Percentiles rank a stretch among this genome's conserved stretches.
Conservation (phyloP, 2,113 vertebrate genomes). For the Chloroceryle aenea region DNA sequence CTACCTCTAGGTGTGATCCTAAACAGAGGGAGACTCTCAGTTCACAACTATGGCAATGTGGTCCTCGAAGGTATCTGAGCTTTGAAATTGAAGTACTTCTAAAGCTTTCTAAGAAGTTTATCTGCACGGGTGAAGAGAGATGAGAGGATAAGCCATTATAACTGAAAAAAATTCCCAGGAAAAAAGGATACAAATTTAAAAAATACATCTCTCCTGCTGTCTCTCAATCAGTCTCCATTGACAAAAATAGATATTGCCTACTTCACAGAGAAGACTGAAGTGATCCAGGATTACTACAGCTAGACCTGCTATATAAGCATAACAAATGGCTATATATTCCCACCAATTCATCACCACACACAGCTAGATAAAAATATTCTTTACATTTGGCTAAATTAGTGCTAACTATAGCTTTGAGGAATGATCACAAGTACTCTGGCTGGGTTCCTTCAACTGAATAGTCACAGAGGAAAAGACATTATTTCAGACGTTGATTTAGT, state of each 20-base stretch:
- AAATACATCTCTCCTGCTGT: not conserved
- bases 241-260: not conserved
- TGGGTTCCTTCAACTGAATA: not conserved
- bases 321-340: not conserved
- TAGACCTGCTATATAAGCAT: not conserved
- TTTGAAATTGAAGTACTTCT: not conserved
- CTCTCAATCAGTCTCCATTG: not conserved
- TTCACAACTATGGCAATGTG: not conserved
- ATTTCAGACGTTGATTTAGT: not conserved
- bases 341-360: not conserved
- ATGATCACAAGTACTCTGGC: not conserved
- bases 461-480: not conserved
- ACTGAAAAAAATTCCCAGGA: not conserved
- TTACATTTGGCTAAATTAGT: not conserved
- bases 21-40: not conserved
- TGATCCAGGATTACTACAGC: slow-evolving; percentile 2
- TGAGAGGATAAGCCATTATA: not conserved
- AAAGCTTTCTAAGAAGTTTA: not conserved
- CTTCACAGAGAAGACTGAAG: not conserved
- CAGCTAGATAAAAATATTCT: not conserved
- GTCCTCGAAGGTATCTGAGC: not conserved
- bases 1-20: not conserved
- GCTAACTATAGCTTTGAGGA: not conserved
- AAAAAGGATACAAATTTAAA: not conserved
- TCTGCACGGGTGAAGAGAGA: not conserved